Evolutionary conservation across 2,113 vertebrate genomes (phyloP).

Genomic region (Anolis carolinensis): DNA sequence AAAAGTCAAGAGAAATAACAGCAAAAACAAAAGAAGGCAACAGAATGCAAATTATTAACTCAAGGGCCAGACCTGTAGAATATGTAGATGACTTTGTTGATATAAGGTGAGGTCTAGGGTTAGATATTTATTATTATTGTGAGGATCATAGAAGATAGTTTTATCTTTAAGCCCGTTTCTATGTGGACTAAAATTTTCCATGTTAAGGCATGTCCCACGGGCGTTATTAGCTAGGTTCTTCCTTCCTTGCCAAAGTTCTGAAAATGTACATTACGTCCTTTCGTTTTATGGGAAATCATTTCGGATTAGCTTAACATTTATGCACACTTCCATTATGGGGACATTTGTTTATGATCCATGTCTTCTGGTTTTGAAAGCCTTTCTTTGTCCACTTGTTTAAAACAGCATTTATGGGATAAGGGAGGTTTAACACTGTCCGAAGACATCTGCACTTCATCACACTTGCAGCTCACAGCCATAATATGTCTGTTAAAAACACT

Average conservation of each 20-base stretch:
- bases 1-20: no score
- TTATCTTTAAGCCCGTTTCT: neutral
- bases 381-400: slow-evolving; percentile 51
- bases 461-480: neutral
- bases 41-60: no score
- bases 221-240: slow-evolving; percentile 42
- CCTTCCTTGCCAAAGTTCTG: slow-evolving; percentile 46
- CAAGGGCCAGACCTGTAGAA: neutral
- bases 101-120: neutral
- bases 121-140: neutral
- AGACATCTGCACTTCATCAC: slow-evolving; percentile 55
- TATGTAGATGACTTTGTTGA: neutral
- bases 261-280: slow-evolving; percentile 47
- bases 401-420: slow-evolving; percentile 42
- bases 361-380: slow-evolving; percentile 60
- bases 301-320: slow-evolving; percentile 58
- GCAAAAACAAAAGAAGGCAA: no score
- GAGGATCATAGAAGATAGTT: neutral
- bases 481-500: slow-evolving; percentile 35
- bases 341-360: slow-evolving; percentile 55
- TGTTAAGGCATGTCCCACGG: slow-evolving; percentile 39
- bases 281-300: slow-evolving; percentile 49
- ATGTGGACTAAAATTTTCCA: slow-evolving; percentile 9
- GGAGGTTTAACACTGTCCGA: slow-evolving; percentile 36
- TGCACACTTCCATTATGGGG: slow-evolving; percentile 34